Conservation (phyloP, 2,797 vertebrate species). For the Gadopsis bispinosus region DNA sequence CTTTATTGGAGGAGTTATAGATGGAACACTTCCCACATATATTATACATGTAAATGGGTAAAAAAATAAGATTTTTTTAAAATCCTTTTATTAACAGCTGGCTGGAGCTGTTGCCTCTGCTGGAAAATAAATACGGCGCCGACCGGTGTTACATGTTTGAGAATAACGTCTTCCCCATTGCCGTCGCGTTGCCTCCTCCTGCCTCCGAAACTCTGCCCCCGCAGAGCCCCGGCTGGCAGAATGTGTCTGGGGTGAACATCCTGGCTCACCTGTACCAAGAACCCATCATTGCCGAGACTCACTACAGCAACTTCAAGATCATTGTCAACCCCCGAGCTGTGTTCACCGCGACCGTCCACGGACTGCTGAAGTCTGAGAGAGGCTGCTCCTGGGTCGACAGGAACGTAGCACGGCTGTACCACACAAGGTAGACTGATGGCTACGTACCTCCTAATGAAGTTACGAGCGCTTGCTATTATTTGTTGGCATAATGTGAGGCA, state of each 20-base stretch:
- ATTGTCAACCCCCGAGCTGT: conserved; percentile 70
- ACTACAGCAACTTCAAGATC: conserved; percentile 49
- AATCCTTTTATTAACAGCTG: conserved; percentile 48
- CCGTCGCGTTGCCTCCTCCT: background rate
- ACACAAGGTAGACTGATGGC: conserved; percentile 48
- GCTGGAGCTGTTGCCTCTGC: conserved; percentile 62
- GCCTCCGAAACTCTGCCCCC: fast-evolving
- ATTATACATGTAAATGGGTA: too few relatives aligned
- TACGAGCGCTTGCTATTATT: background rate
- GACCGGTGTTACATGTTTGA: conserved; percentile 62
- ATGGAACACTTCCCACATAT: background rate
- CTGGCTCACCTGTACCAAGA: conserved; percentile 57
- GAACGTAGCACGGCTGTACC: conserved; percentile 59
- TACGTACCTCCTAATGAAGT: too few relatives aligned
- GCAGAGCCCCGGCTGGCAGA: conserved; percentile 23
- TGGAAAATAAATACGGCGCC: conserved; percentile 27
- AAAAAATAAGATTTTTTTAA: background rate
- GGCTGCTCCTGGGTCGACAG: conserved; percentile 28
- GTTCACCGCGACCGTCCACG: conserved; percentile 48
- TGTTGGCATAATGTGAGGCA: background rate
- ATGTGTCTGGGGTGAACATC: conserved; percentile 62
- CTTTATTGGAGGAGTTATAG: background rate
- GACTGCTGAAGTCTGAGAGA: background rate
- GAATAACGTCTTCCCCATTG: conserved; percentile 50
- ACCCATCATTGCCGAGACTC: background rate